Conservation (phyloP, 2,113 vertebrate genomes). For the Caretta caretta region DNA sequence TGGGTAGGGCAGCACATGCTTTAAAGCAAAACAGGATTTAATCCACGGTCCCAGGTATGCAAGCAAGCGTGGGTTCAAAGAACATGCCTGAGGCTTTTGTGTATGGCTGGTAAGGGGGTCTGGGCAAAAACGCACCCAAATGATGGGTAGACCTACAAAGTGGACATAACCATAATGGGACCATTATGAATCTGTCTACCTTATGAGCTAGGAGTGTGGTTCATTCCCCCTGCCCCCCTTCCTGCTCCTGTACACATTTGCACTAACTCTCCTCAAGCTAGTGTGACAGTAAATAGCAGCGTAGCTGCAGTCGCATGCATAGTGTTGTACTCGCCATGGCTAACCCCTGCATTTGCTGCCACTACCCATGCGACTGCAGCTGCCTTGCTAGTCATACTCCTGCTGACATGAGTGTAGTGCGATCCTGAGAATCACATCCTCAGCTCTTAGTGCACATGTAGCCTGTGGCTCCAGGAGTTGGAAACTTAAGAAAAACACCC, state of each 20-base stretch:
- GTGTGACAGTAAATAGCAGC: background rate
- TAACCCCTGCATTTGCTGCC: background rate
- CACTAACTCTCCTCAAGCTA: background rate
- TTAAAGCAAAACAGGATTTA: background rate
- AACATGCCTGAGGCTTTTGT: background rate
- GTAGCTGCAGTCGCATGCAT: background rate
- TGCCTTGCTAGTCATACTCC: background rate
- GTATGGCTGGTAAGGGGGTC: background rate
- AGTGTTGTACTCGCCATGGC: background rate
- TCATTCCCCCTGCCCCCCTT: too few species aligned
- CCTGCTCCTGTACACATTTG: background rate
- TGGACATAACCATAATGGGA: background rate
- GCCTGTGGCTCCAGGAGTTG: background rate
- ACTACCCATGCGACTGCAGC: background rate
- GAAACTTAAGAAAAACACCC: background rate
- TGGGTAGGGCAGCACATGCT: background rate
- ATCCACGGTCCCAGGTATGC: background rate
- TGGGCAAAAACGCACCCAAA: too few species aligned
- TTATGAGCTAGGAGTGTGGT: too few species aligned
- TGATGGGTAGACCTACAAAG: background rate
- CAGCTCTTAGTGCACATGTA: background rate
- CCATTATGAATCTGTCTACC: too few species aligned
- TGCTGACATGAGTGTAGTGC: background rate
- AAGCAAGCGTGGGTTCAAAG: background rate
- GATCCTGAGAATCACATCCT: background rate